A percentile compares a stretch with the other conserved stretches of the same genome.
Conservation (phyloP, 2,113 vertebrate genomes). For the Bucco capensis region DNA sequence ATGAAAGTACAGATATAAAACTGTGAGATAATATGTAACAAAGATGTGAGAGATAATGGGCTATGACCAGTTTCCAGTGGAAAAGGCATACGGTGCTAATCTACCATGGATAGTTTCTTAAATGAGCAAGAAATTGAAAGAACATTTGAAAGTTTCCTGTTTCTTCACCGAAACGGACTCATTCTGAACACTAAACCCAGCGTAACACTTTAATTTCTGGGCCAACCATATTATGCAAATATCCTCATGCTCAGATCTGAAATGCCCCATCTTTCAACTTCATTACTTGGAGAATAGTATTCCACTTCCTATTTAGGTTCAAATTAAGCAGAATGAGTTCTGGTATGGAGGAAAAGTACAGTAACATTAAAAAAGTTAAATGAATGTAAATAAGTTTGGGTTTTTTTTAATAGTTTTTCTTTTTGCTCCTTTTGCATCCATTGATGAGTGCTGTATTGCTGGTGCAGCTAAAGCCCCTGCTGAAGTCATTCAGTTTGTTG, state of each 20-base stretch:
- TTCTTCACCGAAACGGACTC: conserved; percentile 26
- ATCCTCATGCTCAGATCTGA: background rate
- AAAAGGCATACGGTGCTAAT: conserved; percentile 58
- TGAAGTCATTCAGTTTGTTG: background rate
- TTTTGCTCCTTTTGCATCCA: background rate
- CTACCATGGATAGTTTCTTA: conserved; percentile 61
- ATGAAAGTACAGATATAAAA: conserved; percentile 54
- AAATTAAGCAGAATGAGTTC: background rate
- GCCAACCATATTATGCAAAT: conserved; percentile 22
- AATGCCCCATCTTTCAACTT: background rate
- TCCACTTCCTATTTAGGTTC: background rate
- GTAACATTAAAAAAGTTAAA: background rate
- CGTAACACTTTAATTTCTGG: background rate
- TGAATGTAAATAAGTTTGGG: background rate
- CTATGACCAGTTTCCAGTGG: conserved; percentile 49
- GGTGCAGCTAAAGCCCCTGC: background rate
- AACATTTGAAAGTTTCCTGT: conserved; percentile 55
- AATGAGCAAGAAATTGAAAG: conserved; percentile 69
- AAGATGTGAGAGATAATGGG: conserved; percentile 58
- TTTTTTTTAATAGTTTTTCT: background rate
- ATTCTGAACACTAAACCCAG: background rate
- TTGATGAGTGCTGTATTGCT: background rate
- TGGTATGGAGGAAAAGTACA: background rate
- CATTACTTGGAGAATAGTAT: background rate
- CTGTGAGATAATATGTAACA: conserved; percentile 44